Conservation (phyloP, 2,888 invertebrate species). For the Netelia virgata region DNA sequence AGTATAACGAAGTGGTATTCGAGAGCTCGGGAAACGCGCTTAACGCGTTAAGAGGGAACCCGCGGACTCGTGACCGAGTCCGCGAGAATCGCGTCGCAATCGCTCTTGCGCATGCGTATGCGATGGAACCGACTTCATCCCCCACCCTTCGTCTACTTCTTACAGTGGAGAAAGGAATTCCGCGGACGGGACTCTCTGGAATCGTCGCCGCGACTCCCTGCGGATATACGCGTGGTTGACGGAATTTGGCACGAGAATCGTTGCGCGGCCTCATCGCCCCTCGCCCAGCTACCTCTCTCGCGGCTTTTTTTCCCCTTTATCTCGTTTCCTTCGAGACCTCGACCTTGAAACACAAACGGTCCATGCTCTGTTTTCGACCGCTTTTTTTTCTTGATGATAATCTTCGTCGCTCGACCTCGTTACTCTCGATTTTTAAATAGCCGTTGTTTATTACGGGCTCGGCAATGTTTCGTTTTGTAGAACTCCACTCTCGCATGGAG, state of each 20-base stretch:
- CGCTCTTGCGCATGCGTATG: slow-evolving; percentile 5
- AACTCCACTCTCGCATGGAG: background rate
- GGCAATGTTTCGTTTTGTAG: background rate
- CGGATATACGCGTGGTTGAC: slow-evolving; percentile 54
- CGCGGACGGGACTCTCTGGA: slow-evolving; percentile 41
- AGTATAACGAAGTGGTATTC: slow-evolving; percentile 8
- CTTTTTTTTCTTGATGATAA: slow-evolving; percentile 27
- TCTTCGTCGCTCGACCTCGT: slow-evolving; percentile 44
- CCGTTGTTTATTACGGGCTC: slow-evolving; percentile 6
- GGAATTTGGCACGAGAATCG: slow-evolving; percentile 69
- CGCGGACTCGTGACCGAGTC: slow-evolving; percentile 47
- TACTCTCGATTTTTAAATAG: slow-evolving; percentile 58
- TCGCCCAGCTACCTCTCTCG: background rate
- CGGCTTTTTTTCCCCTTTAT: slow-evolving; percentile 27
- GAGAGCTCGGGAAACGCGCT: slow-evolving; percentile 25
- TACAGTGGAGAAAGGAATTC: slow-evolving; percentile 45
- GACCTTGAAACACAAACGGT: slow-evolving; percentile 58
- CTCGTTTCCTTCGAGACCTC: slow-evolving; percentile 54
- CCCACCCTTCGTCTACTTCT: background rate
- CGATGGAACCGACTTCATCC: background rate
- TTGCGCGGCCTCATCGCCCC: slow-evolving; percentile 25
- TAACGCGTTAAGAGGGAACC: slow-evolving; percentile 30
- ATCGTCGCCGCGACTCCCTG: slow-evolving; percentile 1
- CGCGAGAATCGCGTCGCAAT: slow-evolving; percentile 30
- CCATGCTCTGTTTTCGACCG: slow-evolving; percentile 46